Conservation (phyloP, 1,140 invertebrate genomes). For the Dinoponera quadriceps region DNA sequence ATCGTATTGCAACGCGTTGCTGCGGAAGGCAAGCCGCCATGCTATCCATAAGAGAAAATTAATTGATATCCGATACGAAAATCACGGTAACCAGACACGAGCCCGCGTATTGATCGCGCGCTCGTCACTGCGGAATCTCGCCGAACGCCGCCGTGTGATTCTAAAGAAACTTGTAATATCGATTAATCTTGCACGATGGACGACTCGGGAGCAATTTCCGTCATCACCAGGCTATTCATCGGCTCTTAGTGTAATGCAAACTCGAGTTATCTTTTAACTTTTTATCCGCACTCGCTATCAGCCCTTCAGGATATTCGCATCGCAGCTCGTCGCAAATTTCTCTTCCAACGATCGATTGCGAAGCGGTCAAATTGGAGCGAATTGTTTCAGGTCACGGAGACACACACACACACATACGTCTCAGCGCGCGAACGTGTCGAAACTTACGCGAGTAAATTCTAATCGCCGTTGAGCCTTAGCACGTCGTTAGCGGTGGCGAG, state of each 20-base stretch:
- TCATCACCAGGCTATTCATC: background rate
- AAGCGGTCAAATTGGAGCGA: no score
- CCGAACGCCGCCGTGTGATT: background rate
- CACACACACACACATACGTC: background rate
- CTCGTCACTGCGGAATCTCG: background rate
- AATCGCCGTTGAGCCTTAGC: slow-evolving; percentile 25
- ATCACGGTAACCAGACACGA: slow-evolving; percentile 11
- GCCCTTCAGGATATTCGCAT: no score
- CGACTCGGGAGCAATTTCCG: background rate
- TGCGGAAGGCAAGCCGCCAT: background rate
- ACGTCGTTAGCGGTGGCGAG: slow-evolving; percentile 45
- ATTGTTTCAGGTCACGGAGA: no score
- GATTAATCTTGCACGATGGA: background rate
- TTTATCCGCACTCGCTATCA: no score
- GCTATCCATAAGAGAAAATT: slow-evolving; percentile 32
- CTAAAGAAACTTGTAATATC: background rate
- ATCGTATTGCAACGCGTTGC: background rate
- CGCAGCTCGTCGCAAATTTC: no score
- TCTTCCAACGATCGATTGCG: background rate
- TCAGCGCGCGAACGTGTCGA: background rate
- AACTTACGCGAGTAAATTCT: slow-evolving; percentile 36
- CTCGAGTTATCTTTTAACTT: background rate
- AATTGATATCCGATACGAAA: slow-evolving; percentile 44
- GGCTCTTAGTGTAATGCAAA: background rate
- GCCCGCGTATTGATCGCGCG: slow-evolving; percentile 6